Conservation (phyloP, 35 echinoderm and acorn worm species). For the Apostichopus parvimensis region DNA sequence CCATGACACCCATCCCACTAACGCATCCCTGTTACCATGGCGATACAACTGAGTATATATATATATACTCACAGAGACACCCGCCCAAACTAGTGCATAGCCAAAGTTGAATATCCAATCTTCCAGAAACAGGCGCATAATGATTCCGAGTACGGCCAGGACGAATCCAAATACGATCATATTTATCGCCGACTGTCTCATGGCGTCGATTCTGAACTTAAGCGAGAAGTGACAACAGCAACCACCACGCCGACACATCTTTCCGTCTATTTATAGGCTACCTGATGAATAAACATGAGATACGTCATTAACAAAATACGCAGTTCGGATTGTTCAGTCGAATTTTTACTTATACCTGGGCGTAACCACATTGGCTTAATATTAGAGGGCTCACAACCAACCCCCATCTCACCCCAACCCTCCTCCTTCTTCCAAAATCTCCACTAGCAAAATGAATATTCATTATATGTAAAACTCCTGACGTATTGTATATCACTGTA, state of each 20-base stretch:
- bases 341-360: too few species aligned
- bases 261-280: not conserved
- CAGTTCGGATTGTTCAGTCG: too few species aligned
- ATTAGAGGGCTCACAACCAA: not conserved
- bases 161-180: conserved; percentile 39
- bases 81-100: conserved; percentile 28
- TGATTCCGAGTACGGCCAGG: not conserved
- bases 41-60: too few species aligned
- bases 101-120: conserved; percentile 42
- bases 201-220: conserved; percentile 19
- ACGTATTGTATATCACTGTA: too few species aligned
- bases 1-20: too few species aligned
- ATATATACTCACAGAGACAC: conserved; percentile 25
- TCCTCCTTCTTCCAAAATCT: too few species aligned
- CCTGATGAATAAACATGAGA: not conserved
- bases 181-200: conserved; percentile 21
- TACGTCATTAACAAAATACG: not conserved
- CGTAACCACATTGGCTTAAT: too few species aligned
- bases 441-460: too few species aligned
- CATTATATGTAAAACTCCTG: too few species aligned
- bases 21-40: too few species aligned
- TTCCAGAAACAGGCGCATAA: conserved; percentile 12
- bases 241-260: conserved; percentile 2
- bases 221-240: conserved; percentile 36
- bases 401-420: not conserved